phyloP scores from a whole-genome alignment of 2,113 vertebrate genomes.

The Mus pahari region DNA sequence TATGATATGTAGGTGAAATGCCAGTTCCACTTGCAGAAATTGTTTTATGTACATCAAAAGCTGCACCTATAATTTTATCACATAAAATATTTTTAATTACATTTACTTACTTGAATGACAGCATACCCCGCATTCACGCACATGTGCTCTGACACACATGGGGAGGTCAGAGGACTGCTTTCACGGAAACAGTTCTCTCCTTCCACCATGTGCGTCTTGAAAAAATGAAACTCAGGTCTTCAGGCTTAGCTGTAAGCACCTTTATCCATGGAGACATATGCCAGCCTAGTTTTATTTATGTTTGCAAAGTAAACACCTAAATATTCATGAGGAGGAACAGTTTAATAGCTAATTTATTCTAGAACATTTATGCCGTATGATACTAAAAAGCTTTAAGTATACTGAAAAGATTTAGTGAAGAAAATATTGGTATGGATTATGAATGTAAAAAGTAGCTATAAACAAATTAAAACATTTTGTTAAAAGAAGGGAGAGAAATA shows the following conservation, averaged over 20 bases:
- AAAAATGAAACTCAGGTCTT: neutral
- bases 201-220: too few species aligned
- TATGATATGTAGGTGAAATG: neutral
- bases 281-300: neutral
- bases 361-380: neutral
- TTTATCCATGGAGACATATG: too few species aligned
- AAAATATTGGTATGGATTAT: neutral
- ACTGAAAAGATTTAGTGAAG: neutral
- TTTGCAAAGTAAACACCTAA: conserved; percentile 3
- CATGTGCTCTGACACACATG: neutral
- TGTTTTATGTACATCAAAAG: neutral
- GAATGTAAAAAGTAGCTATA: neutral
- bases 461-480: neutral
- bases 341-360: neutral
- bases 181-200: neutral
- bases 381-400: conserved; percentile 6
- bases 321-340: neutral
- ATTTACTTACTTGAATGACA: neutral
- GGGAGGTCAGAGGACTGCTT: neutral
- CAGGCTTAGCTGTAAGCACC: neutral
- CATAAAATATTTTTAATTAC: neutral
- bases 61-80: neutral
- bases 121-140: too few species aligned
- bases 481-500: neutral
- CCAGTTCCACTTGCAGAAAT: conserved; percentile 28